Evolutionary conservation across 2,888 invertebrate genomes (phyloP), one percentile per base, ranked within the genome.

Genomic region (Macroteleia sp.): DNA sequence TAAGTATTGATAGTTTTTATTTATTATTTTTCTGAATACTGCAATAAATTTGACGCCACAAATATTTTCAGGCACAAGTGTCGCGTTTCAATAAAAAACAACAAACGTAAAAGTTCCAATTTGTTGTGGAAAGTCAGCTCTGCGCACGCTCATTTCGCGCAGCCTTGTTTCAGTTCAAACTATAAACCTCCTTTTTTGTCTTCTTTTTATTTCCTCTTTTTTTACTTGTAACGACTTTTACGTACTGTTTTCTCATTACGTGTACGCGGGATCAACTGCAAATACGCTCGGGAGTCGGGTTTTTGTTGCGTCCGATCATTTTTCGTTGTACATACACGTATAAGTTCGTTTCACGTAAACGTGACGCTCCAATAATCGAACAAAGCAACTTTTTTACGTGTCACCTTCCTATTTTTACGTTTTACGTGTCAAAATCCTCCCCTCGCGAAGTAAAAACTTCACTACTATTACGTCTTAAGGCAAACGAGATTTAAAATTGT

Each of bases 1-100:
- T 82, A 84, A 88, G 84, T 85, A 87, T 89, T 89, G 90, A 87
- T 90, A 89, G 88, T 89, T 88, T 89, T 90, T 90, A 91, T 90
- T 91, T 90, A 90, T 91, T 90, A 82, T 82, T 82, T 77, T 81
- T 83, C 25, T 77, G 61, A 69, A 41, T 44, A 82, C 85, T 86
- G 77, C 84, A 83, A 86, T 88, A 87, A 87, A 86, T 83, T 85
- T 88, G 83, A 83, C 86, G 73, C 78, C 80, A 81, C 20, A 77
- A 80, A 79, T 83, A 79, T 66, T 61, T 54, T 69, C 64, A 78
- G 74, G 73, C 62, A 70, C 67, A 79, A 62, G 70, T 77, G 80
- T 78, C 81, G 78, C 78, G 28, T 52, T 48, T 41, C n/a, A 66
- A 74, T 59, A 73, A 28, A 54, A 66, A 56, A 78, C 56, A 41